Conservation (phyloP, 2,113 vertebrate species). For the Etia nguti region DNA sequence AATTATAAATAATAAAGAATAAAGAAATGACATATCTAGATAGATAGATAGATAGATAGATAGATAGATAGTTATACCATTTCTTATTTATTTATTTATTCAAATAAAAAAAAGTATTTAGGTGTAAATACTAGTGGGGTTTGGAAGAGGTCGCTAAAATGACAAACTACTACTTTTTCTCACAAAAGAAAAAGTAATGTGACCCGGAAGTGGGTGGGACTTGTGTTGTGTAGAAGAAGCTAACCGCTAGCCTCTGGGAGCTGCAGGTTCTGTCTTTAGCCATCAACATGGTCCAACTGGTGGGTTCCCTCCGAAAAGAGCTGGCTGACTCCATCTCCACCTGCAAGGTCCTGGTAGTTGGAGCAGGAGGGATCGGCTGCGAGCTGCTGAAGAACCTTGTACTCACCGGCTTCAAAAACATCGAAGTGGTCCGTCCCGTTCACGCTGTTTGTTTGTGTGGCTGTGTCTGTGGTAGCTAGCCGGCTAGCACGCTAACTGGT, state of each 20-base stretch:
- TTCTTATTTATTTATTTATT: too few relatives aligned
- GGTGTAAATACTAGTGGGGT: not conserved
- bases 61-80: too few relatives aligned
- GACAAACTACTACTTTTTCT: not conserved
- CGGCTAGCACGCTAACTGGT: constrained; percentile 35
- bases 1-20: not conserved
- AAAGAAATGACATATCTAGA: too few relatives aligned
- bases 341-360: constrained; percentile 85
- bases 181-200: not conserved
- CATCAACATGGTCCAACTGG: constrained; percentile 76
- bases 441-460: constrained; percentile 28
- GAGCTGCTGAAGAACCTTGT: constrained; percentile 94
- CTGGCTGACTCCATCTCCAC: constrained; percentile 82
- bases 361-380: constrained; percentile 93
- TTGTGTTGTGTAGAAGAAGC: not conserved
- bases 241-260: constrained; percentile 37
- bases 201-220: constrained; percentile 11
- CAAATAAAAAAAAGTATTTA: too few relatives aligned
- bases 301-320: constrained; percentile 81
- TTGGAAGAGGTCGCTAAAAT: not conserved
- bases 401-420: constrained; percentile 88
- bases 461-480: not conserved
- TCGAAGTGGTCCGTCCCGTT: constrained; percentile 84
- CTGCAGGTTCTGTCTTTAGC: constrained; percentile 14
- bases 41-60: too few relatives aligned